phyloP scores from a whole-genome alignment of 2,113 vertebrate genomes.

The Centropus unirufus region DNA sequence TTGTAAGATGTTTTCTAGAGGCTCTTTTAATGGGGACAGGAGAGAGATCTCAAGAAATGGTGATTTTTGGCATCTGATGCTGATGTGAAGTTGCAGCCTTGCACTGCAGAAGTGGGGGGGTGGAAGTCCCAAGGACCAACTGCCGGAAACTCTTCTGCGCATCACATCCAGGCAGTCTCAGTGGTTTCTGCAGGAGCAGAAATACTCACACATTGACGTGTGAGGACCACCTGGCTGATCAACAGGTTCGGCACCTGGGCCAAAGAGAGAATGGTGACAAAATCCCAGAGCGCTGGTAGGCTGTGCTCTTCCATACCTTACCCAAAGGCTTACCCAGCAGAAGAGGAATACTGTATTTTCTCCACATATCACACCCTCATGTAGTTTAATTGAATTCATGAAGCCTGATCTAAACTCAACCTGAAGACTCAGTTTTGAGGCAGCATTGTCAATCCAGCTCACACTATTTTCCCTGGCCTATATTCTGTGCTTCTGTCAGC shows the following conservation, averaged over 20 bases:
- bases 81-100: not conserved
- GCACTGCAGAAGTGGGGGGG: not conserved
- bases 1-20: not conserved
- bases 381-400: too few relatives aligned
- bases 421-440: too few relatives aligned
- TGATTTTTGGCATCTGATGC: not conserved
- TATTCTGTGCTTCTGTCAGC: not conserved
- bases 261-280: not conserved
- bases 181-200: not conserved
- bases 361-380: too few relatives aligned
- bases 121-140: accelerated
- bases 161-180: accelerated
- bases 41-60: not conserved
- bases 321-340: not conserved
- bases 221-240: not conserved
- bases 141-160: accelerated
- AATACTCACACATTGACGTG: accelerated
- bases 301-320: not conserved
- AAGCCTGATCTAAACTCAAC: not conserved
- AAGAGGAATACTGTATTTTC: not conserved
- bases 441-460: not conserved
- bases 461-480: accelerated
- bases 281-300: not conserved
- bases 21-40: not conserved
- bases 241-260: not conserved